Base-by-base conservation (phyloP, 2,797 vertebrate species). In the Sebastes diaconus region DNA sequence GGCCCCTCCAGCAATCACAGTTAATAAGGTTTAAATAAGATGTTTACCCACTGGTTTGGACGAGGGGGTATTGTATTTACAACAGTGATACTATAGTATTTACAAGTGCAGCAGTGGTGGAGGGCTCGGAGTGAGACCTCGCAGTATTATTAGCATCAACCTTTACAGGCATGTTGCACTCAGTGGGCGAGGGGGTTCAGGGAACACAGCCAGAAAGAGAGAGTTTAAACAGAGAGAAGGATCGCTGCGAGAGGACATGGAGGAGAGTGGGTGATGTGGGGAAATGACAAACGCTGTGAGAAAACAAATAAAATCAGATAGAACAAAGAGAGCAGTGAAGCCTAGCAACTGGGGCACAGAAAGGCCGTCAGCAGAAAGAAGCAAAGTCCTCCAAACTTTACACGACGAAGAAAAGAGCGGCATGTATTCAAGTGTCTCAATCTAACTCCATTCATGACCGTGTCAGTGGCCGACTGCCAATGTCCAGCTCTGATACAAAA, bases 71-170 rank as follows among this genome's bases (percentile, higher is more conserved):
- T 7, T 60, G 77, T 73, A 64, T 86, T 81, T 55, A 83, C 60
- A 67, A 60, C 73, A 67, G 83, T 87, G 82, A 82, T 83, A 82
- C 57, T 76, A 78, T 24, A 86, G 77, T 89, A 88, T 90, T 90
- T 85, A 85, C 89, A 85, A 84, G 74, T 74, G 68, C 46, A 59
- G 83, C 68, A 29, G 73, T 14, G 61, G 30, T 20, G 73, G 20
- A 50, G 65, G 64, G 52, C 61, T 73, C 67, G 7, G 71, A 92
- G 71, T 46, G 78, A 91, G 84, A 86, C 73, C 76, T 92, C 78
- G 90, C 67, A 73, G 81, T 95, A 95, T 95, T 95, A 94, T 95
- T 95, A 95, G 94, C 89, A 91, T 93, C 90, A 94, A 94, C 93
- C 94, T 95, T 95, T 94, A 92, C 83, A 93, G 92, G 92, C 93